A percentile compares a stretch with the other conserved stretches of the same genome.
phyloP scores from a whole-genome alignment of 2,888 invertebrate species.

The Caenorhabditis sinica region DNA sequence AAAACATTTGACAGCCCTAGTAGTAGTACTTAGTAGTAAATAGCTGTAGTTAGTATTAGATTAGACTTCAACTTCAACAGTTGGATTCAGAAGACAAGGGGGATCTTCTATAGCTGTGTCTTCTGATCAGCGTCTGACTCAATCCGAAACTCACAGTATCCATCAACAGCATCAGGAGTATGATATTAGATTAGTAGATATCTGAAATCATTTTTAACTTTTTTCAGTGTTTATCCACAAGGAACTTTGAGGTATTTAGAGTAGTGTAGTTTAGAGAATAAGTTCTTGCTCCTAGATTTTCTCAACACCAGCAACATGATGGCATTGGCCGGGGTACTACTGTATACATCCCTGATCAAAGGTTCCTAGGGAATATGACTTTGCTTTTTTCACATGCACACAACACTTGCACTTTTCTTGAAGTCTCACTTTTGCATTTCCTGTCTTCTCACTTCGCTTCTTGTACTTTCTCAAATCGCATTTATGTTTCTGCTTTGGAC shows the following conservation, averaged over 20 bases:
- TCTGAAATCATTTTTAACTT: neutral
- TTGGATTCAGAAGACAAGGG: conserved; percentile 38
- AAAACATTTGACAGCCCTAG: neutral
- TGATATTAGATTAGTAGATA: conserved; percentile 2
- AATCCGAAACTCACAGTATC: conserved; percentile 3
- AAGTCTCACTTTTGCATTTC: conserved; percentile 7
- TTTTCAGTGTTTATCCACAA: conserved; percentile 56
- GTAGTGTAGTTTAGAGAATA: neutral
- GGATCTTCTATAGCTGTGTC: conserved; percentile 23
- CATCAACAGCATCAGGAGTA: conserved; percentile 44
- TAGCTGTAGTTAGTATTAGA: conserved; percentile 4
- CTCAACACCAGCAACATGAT: conserved; percentile 23
- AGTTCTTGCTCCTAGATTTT: conserved; percentile 4
- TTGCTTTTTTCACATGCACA: conserved; percentile 38
- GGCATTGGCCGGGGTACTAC: conserved; percentile 22
- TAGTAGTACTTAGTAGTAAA: conserved; percentile 8
- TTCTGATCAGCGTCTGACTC: conserved; percentile 7
- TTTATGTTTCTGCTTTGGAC: neutral
- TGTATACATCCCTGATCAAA: conserved; percentile 24
- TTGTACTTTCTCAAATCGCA: neutral
- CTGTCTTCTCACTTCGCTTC: conserved; percentile 27
- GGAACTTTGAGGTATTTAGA: conserved; percentile 54
- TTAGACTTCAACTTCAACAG: neutral
- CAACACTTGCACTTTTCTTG: conserved; percentile 42
- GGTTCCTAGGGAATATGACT: neutral